These are phyloP conservation scores for Pygoscelis antarcticus DNA, from an alignment of 2,113 vertebrate genomes.

Conservation along the genomic window DNA sequence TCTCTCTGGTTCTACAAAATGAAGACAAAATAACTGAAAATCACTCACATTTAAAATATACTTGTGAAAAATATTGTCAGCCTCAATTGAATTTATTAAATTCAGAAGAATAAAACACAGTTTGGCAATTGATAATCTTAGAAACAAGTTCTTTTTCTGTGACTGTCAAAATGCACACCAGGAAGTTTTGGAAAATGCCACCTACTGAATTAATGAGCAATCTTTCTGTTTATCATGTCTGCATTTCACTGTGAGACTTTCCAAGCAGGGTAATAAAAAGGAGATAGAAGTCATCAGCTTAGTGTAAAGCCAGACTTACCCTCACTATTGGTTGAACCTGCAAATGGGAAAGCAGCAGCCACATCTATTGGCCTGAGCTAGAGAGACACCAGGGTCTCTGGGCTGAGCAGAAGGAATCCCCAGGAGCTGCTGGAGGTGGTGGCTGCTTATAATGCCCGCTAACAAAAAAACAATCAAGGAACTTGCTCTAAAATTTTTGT, in stretches of 20 bases:
- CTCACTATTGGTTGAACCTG: not conserved
- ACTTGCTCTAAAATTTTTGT: not conserved
- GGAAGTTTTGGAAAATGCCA: constrained; percentile 9
- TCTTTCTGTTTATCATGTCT: not conserved
- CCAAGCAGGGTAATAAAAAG: not conserved
- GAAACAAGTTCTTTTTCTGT: not conserved
- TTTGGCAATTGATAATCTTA: not conserved
- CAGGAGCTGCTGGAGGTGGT: not conserved
- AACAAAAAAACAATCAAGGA: not conserved
- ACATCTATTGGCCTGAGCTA: not conserved
- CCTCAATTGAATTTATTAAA: not conserved
- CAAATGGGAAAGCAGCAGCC: not conserved
- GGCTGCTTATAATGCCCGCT: not conserved
- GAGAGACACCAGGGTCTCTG: not conserved
- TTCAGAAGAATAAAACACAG: not conserved
- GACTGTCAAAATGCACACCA: constrained; percentile 3
- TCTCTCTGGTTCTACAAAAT: not conserved
- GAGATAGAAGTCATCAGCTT: not conserved
- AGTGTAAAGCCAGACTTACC: not conserved
- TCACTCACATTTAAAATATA: not conserved
- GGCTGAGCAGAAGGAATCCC: not conserved
- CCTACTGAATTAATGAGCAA: not conserved
- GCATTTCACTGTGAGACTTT: not conserved
- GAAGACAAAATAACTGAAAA: not conserved
- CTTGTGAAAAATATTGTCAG: not conserved